phyloP scores from a whole-genome alignment of 2,888 invertebrate species.

The Graphium colonna region DNA sequence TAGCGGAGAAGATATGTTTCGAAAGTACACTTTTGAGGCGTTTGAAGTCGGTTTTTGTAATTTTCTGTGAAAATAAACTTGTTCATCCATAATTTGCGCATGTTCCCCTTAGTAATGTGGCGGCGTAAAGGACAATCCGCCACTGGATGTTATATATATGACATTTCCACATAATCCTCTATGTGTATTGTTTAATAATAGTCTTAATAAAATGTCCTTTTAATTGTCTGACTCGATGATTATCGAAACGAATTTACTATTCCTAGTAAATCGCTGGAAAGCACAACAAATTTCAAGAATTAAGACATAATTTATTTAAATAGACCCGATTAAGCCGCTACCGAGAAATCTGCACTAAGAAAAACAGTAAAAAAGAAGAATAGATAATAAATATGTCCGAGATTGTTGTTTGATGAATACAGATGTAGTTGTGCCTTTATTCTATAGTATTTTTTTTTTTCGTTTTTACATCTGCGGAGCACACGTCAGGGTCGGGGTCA shows the following conservation, averaged over 20 bases:
- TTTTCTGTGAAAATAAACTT: too few species aligned
- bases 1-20: too few species aligned
- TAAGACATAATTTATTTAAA: conserved; percentile 5
- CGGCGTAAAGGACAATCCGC: too few species aligned
- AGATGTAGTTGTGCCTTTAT: conserved; percentile 16
- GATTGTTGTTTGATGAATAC: conserved; percentile 19
- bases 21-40: too few species aligned
- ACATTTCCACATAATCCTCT: too few species aligned
- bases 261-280: conserved; percentile 1
- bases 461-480: conserved; percentile 12
- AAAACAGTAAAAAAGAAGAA: conserved; percentile 22
- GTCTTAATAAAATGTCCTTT: too few species aligned
- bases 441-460: conserved; percentile 20
- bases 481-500: conserved; percentile 2
- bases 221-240: too few species aligned
- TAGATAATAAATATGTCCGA: conserved; percentile 23
- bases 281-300: conserved; percentile 8
- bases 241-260: not conserved
- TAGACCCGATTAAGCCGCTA: conserved; percentile 4
- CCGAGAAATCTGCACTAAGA: conserved; percentile 16
- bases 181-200: too few species aligned
- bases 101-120: too few species aligned
- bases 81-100: too few species aligned
- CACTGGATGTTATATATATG: too few species aligned
- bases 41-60: too few species aligned